These are phyloP conservation scores for Calvadosia cruxmelitensis DNA, from an alignment of 30 jellyfish, hydroid and myxozoan species.

Conservation along the genomic window DNA sequence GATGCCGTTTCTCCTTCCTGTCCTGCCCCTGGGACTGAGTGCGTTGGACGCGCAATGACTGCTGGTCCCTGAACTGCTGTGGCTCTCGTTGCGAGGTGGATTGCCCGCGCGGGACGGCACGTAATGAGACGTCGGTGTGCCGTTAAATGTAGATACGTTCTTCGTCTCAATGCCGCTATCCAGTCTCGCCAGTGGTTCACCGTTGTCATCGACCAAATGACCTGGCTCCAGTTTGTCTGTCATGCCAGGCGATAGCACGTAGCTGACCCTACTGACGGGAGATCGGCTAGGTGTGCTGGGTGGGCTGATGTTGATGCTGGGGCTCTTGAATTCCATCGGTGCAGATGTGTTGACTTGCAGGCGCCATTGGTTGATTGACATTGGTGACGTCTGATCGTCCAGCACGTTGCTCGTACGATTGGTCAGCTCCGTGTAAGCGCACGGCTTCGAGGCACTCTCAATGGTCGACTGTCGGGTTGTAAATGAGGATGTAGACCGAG, in stretches of 20 bases:
- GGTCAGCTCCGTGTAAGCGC: not conserved
- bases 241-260: constrained; percentile 29
- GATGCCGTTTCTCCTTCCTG: constrained; percentile 69
- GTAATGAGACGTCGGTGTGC: not conserved
- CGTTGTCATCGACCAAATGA: not conserved
- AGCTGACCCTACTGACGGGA: constrained; percentile 43
- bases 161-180: not conserved
- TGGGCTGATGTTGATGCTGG: constrained; percentile 64
- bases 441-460: not conserved
- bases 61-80: constrained; percentile 33
- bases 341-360: constrained; percentile 31
- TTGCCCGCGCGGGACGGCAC: not conserved
- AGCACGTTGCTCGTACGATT: not conserved
- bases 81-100: not conserved
- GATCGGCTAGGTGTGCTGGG: constrained; percentile 71
- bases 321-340: constrained; percentile 52
- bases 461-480: constrained; percentile 1
- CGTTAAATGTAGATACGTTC: not conserved
- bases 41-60: constrained; percentile 35
- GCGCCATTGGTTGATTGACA: constrained; percentile 1
- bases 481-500: not conserved
- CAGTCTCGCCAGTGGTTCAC: not conserved
- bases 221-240: not conserved
- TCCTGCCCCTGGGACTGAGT: constrained; percentile 59
- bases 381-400: not conserved